Percentiles rank a stretch among this genome's conserved stretches.
phyloP scores from a whole-genome alignment of 2,888 invertebrate genomes.

The Euzophera pinguis region DNA sequence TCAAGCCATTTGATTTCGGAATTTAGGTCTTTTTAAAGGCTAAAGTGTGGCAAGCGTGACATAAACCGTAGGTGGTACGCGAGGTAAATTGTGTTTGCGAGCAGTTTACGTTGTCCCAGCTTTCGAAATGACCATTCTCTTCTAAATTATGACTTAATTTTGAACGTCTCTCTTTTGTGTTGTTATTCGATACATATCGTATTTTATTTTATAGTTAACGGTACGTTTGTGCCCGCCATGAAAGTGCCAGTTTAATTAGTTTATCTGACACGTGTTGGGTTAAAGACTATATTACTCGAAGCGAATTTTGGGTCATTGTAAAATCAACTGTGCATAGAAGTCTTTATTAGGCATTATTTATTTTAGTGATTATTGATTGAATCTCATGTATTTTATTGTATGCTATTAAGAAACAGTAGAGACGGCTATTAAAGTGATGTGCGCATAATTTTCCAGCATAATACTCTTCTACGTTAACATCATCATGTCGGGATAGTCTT shows the following conservation, averaged over 20 bases:
- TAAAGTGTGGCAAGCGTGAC: constrained; percentile 51
- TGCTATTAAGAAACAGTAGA: constrained; percentile 5
- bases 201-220: constrained; percentile 49
- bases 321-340: constrained; percentile 1
- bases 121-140: constrained; percentile 62
- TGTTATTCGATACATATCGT: constrained; percentile 49
- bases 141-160: constrained; percentile 76
- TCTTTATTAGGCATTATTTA: constrained; percentile 2
- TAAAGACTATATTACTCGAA: not conserved
- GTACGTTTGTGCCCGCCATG: constrained; percentile 44
- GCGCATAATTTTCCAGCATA: constrained; percentile 8
- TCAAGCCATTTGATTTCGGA: constrained; percentile 22
- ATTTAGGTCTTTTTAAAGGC: constrained; percentile 35
- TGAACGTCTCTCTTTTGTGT: constrained; percentile 55
- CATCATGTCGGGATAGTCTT: constrained; percentile 7
- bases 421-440: constrained; percentile 5
- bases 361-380: not conserved
- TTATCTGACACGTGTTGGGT: constrained; percentile 9
- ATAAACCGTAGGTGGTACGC: constrained; percentile 66
- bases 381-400: constrained; percentile 8
- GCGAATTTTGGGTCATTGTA: constrained; percentile 4
- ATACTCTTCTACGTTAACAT: constrained; percentile 9
- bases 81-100: constrained; percentile 55
- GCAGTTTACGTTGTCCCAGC: constrained; percentile 50
- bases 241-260: constrained; percentile 33